Conservation (phyloP, 1,140 invertebrate species). For the Babylonia areolata region DNA sequence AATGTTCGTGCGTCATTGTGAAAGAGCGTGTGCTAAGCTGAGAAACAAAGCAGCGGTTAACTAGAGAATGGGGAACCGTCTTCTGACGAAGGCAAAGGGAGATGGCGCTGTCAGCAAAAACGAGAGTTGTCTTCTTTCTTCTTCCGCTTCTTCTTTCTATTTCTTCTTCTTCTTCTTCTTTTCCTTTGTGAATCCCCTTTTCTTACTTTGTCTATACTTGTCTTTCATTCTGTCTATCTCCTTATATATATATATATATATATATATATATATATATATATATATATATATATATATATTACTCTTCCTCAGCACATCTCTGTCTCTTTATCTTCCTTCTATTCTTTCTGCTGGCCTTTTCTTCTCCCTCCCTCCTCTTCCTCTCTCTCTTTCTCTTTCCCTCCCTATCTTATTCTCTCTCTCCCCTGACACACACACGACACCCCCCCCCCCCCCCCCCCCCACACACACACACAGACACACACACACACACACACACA, state of each 20-base stretch:
- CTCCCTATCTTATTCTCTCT: not conserved
- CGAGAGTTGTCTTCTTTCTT: not conserved
- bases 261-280: no score
- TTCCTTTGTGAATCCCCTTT: no score
- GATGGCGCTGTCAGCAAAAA: not conserved
- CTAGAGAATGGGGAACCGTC: not conserved
- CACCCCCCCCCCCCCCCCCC: no score
- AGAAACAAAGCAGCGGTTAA: not conserved
- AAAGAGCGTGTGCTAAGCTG: not conserved
- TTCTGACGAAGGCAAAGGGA: not conserved
- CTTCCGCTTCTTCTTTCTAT: slow-evolving; percentile 10
- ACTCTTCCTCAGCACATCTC: not conserved
- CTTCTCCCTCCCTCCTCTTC: not conserved
- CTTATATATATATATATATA: no score
- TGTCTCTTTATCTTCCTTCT: not conserved
- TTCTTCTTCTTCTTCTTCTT: not conserved
- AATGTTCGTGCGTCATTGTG: not conserved
- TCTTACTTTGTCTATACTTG: no score
- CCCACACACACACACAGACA: no score
- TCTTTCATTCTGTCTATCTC: no score
- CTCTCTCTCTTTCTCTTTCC: not conserved
- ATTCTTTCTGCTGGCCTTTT: not conserved
- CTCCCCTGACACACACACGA: no score
- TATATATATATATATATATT: not conserved
- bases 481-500: no score